Conservation (phyloP, 2,113 vertebrate genomes). For the Hemibagrus wyckioides region DNA sequence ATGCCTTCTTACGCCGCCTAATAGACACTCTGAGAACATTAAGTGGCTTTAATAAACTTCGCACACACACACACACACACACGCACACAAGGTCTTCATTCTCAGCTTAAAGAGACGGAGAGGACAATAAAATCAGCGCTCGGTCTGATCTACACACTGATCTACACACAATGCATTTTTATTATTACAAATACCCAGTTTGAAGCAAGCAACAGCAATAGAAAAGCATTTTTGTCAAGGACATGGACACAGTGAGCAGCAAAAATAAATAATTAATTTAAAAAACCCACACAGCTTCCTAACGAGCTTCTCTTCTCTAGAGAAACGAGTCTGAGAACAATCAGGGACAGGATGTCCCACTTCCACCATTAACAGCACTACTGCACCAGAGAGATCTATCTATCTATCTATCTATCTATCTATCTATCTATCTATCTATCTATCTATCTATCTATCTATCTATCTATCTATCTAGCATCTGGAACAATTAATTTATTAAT, state of each 20-base stretch:
- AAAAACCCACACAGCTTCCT: not conserved
- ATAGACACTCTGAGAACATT: not conserved
- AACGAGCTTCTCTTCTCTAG: not conserved
- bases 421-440: no score
- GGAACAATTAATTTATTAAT: no score
- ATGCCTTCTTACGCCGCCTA: not conserved
- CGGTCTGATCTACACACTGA: no score
- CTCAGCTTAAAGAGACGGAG: not conserved
- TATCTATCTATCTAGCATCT: no score
- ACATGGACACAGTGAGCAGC: not conserved
- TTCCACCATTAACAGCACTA: not conserved
- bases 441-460: no score
- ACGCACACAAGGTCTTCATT: not conserved
- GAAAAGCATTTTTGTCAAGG: not conserved
- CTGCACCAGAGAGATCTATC: not conserved
- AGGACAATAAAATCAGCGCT: not conserved
- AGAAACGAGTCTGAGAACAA: not conserved
- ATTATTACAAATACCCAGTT: not conserved
- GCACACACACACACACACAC: no score
- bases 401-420: no score
- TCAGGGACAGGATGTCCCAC: not conserved
- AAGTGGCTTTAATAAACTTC: not conserved
- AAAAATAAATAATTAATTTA: not conserved
- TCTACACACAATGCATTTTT: not conserved
- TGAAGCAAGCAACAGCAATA: not conserved